phyloP scores from a whole-genome alignment of 2,888 invertebrate genomes.

The Chrysodeixis includens region DNA sequence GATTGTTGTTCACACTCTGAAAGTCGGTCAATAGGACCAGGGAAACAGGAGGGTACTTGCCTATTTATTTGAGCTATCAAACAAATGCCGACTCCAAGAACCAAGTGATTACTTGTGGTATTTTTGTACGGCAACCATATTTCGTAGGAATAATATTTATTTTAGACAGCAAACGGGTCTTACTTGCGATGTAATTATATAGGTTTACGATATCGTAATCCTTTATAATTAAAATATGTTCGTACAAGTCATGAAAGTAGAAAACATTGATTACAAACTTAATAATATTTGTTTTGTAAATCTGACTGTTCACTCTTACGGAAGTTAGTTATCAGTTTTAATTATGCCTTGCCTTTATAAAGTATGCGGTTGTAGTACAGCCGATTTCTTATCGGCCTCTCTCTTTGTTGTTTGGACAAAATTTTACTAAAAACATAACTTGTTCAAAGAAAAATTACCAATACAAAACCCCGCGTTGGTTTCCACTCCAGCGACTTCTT shows the following conservation, averaged over 20 bases:
- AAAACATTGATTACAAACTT: no score
- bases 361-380: background rate
- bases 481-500: constrained; percentile 1
- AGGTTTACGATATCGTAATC: no score
- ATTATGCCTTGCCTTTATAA: background rate
- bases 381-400: background rate
- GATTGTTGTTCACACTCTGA: background rate
- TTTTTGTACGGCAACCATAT: no score
- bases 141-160: no score
- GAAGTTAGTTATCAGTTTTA: background rate
- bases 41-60: background rate
- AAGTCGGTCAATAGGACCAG: background rate
- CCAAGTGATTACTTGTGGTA: no score
- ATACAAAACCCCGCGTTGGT: background rate
- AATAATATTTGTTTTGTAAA: no score
- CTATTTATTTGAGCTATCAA: background rate
- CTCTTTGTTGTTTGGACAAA: background rate
- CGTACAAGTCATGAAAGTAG: no score
- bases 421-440: background rate
- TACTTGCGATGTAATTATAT: no score
- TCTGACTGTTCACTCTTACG: background rate
- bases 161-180: no score
- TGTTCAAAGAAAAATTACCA: constrained; percentile 5
- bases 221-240: no score
- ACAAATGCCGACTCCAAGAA: no score